Evolutionary conservation across 2,113 vertebrate genomes (phyloP).

Genomic region (Channa argus): DNA sequence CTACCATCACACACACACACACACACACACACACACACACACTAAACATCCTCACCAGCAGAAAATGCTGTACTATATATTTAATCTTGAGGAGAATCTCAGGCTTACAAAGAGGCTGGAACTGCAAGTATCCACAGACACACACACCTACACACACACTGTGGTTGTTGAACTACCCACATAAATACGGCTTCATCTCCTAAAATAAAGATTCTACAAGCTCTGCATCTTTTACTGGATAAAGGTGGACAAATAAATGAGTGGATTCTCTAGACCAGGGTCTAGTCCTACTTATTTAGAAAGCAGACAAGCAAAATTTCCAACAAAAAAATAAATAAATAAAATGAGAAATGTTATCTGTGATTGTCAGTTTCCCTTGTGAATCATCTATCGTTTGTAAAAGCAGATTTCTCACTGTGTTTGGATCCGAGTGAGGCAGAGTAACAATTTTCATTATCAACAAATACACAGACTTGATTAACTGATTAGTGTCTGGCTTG

Average conservation of each 20-base stretch:
- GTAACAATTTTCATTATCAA: too few relatives aligned
- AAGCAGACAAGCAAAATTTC: too few relatives aligned
- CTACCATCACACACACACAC: slow-evolving; percentile 5
- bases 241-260: neutral
- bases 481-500: too few relatives aligned
- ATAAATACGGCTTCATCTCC: neutral
- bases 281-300: neutral
- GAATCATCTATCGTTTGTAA: too few relatives aligned
- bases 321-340: too few relatives aligned
- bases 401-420: too few relatives aligned
- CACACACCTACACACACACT: slow-evolving; percentile 1
- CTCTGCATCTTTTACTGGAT: neutral
- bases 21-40: slow-evolving; percentile 1
- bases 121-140: neutral
- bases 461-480: too few relatives aligned
- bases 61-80: slow-evolving; percentile 17
- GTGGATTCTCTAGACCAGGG: neutral
- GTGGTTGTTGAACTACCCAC: neutral
- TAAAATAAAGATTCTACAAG: neutral
- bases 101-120: neutral
- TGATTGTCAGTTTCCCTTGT: too few relatives aligned
- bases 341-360: too few relatives aligned
- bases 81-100: neutral
- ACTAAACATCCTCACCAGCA: neutral
- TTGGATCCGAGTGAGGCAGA: too few relatives aligned